Conservation (phyloP, 2,797 vertebrate genomes). For the Gymnothorax javanicus region DNA sequence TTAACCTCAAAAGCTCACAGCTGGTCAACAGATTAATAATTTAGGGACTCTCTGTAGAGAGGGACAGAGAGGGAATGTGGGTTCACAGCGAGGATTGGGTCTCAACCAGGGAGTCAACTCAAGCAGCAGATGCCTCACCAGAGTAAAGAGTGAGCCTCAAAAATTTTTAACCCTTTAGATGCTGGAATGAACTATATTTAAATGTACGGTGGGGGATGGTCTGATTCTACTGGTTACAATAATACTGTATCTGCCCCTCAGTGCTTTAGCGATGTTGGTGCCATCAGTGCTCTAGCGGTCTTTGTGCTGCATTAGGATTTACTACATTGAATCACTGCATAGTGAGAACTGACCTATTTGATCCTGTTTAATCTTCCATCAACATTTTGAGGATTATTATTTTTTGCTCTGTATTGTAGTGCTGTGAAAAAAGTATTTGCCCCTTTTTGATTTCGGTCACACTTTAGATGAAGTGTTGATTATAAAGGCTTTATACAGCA, state of each 20-base stretch:
- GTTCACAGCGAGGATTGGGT: neutral
- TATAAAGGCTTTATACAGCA: no score
- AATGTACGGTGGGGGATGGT: neutral
- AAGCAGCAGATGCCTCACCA: neutral
- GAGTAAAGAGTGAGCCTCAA: neutral
- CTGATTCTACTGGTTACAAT: neutral
- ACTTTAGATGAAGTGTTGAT: no score
- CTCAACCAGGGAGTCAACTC: neutral
- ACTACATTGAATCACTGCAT: neutral
- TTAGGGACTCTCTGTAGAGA: neutral
- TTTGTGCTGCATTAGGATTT: neutral
- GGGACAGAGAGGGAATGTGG: neutral
- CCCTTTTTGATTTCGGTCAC: no score
- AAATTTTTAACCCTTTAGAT: neutral
- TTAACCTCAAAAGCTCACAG: neutral
- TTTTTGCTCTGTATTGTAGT: neutral
- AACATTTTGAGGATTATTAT: neutral
- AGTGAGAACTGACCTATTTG: neutral
- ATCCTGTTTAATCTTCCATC: neutral
- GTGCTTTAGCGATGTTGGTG: neutral
- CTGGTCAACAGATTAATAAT: neutral
- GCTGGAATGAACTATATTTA: neutral
- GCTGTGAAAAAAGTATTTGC: no score
- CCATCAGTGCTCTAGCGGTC: no score
- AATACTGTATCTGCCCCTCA: no score